Conservation (phyloP, 2,888 invertebrate species). For the Oligia fasciuncula region DNA sequence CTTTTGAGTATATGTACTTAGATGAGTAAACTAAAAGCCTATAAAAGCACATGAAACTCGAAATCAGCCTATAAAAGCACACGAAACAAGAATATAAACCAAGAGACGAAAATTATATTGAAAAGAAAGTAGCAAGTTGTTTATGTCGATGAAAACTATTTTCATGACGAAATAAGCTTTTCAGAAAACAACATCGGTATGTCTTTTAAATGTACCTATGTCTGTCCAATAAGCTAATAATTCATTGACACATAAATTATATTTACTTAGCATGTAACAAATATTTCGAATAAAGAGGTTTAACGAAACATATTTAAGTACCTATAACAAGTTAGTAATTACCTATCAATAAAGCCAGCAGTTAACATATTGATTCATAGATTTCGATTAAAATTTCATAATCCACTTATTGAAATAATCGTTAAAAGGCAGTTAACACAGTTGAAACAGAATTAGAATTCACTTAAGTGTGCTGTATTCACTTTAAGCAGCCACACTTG, state of each 20-base stretch:
- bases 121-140: neutral
- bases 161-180: neutral
- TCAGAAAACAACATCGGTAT: neutral
- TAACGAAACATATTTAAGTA: conserved; percentile 22
- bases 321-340: conserved; percentile 38
- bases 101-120: neutral
- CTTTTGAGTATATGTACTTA: neutral
- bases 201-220: neutral
- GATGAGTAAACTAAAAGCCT: neutral
- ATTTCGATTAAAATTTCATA: conserved; percentile 52
- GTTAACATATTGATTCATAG: conserved; percentile 54
- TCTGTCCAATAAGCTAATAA: conserved; percentile 1
- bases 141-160: neutral
- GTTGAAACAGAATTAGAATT: conserved; percentile 38
- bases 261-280: conserved; percentile 9
- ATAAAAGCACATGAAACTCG: neutral
- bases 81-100: neutral
- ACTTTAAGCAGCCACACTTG: conserved; percentile 31
- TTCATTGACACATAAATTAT: conserved; percentile 15
- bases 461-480: conserved; percentile 25
- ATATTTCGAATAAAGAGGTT: conserved; percentile 16
- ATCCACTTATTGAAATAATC: conserved; percentile 52
- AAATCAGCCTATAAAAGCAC: no score
- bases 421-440: conserved; percentile 54
- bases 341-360: conserved; percentile 48